phyloP scores from a whole-genome alignment of 2,113 vertebrate genomes.

The Alouatta palliata region DNA sequence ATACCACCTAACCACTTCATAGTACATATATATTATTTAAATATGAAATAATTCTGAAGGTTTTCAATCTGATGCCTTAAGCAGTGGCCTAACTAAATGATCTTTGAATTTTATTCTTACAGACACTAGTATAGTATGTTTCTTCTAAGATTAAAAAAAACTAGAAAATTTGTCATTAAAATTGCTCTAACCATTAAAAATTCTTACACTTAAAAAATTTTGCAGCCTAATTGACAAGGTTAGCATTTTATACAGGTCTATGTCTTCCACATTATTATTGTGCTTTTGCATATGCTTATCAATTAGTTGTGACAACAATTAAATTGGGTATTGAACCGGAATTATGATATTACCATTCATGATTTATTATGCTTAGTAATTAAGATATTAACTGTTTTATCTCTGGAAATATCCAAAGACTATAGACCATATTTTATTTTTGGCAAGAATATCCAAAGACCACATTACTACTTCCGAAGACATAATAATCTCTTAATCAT shows the following conservation, averaged over 20 bases:
- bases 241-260: neutral
- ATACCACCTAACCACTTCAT: neutral
- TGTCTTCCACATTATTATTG: neutral
- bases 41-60: neutral
- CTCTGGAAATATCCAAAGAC: neutral
- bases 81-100: neutral
- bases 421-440: neutral
- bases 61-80: neutral
- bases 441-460: neutral
- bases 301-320: constrained; percentile 14
- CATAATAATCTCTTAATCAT: neutral
- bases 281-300: neutral
- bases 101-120: constrained; percentile 8
- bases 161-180: constrained; percentile 27
- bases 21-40: neutral
- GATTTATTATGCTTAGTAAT: neutral
- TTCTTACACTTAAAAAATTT: neutral
- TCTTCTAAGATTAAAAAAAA: neutral
- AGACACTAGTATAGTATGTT: neutral
- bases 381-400: constrained; percentile 11
- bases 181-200: constrained; percentile 26
- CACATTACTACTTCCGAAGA: neutral
- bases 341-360: constrained; percentile 1
- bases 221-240: neutral
- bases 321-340: neutral